Evolutionary conservation across 2,797 vertebrate genomes (phyloP).

Genomic region (Adelosebastes latens): DNA sequence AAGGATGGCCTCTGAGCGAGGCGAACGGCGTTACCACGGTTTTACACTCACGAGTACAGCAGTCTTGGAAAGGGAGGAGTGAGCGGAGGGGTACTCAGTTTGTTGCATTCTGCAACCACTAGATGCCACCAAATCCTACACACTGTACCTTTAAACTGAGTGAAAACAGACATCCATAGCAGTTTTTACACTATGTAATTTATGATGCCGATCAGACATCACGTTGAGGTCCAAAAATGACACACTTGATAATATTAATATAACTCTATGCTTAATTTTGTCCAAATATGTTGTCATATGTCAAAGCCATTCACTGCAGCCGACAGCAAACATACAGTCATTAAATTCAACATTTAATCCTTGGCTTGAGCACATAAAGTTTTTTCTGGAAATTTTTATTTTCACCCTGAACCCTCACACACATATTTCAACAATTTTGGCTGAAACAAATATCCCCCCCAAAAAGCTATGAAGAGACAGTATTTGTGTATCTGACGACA

Average conservation of each 20-base stretch:
- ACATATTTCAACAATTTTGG: background rate
- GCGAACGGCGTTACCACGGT: too few relatives aligned
- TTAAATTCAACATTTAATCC: background rate
- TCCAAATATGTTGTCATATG: background rate
- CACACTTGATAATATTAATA: background rate
- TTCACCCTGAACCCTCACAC: background rate
- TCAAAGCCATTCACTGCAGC: background rate
- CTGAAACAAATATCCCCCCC: background rate
- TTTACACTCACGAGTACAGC: too few relatives aligned
- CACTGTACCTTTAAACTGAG: constrained; percentile 4
- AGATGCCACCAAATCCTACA: too few relatives aligned
- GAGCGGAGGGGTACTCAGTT: too few relatives aligned
- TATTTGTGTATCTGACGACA: constrained; percentile 8
- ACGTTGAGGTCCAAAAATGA: background rate
- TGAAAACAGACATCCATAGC: constrained; percentile 15
- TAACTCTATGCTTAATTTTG: background rate
- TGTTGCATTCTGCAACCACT: too few relatives aligned
- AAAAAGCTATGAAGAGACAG: background rate
- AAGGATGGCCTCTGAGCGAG: too few relatives aligned
- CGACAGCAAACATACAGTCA: background rate
- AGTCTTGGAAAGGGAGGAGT: too few relatives aligned
- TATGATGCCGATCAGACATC: background rate
- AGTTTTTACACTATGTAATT: background rate
- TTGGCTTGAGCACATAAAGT: background rate
- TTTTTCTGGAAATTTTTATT: background rate